Base-by-base conservation (phyloP, 2,888 invertebrate genomes). In the Timema podura region DNA sequence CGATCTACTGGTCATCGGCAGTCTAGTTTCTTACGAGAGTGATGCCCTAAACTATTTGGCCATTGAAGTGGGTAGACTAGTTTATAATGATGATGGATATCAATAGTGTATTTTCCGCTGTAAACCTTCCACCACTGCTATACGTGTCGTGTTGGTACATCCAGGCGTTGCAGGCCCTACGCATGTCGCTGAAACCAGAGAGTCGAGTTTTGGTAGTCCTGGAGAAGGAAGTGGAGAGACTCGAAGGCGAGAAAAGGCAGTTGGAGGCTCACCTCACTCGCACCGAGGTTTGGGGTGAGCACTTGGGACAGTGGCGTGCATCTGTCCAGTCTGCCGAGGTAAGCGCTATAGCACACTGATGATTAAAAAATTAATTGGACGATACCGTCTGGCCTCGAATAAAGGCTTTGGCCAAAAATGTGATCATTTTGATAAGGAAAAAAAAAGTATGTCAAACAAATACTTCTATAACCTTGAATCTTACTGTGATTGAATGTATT, bases 211-310 rank as follows among this genome's bases (percentile, higher is more conserved):
- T 94, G 67, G 83, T 87, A 70, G 88, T 92, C 81, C 82, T 96
- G 68, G 92, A 93, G 65, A 90, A 89, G 76, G 95, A 95, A 81
- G 91, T 95, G 75, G 92, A 93, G 77, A 88, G 90, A 82, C 82
- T 96, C 68, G 90, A 91, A 74, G 89, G 89, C 5, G 94, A 95
- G 78, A 90, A 91, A 78, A 83, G 91, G 74, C 88, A 92, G 75
- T 81, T 95, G 57, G 94, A 95, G 79, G 91, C 92, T 0, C 95
- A 96, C 81, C 84, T 95, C 68, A 87, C 89, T 15, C 85, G 95
- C 57, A 95, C 95, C 0, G 93, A 95, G 82, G 88, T 91, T 66
- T 96, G 96, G 96, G 91, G 92, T 0, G 93, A 94, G 76, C 92
- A 95, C 80, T 83, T 95, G 75, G 95, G 95, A 44, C 87, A 87